Evolutionary conservation across 2,888 invertebrate species (phyloP).

Genomic region (Drosophila pseudotalamancana): DNA sequence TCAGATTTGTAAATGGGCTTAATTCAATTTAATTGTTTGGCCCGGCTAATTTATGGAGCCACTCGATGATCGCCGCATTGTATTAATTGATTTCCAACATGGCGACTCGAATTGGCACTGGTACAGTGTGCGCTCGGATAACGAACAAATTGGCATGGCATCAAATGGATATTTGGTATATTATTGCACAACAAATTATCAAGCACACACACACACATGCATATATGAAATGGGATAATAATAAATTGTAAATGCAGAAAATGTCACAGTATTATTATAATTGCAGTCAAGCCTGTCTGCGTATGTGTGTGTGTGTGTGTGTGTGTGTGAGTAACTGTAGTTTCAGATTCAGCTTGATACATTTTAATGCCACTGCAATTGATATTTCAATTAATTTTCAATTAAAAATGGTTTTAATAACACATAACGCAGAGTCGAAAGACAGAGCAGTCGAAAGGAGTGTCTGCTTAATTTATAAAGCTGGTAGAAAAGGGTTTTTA

Average conservation of each 20-base stretch:
- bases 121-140: constrained; percentile 42
- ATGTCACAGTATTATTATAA: constrained; percentile 53
- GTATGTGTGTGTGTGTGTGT: background rate
- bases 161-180: constrained; percentile 50
- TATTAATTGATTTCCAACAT: constrained; percentile 57
- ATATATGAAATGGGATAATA: constrained; percentile 48
- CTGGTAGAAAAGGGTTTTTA: constrained; percentile 25
- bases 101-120: constrained; percentile 2
- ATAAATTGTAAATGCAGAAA: constrained; percentile 62
- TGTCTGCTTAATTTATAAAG: constrained; percentile 27
- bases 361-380: constrained; percentile 67
- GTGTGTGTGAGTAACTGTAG: constrained; percentile 17
- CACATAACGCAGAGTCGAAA: constrained; percentile 35
- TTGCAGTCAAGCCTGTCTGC: constrained; percentile 11
- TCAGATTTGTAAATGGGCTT: constrained; percentile 58
- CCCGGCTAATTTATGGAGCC: constrained; percentile 59
- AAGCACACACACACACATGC: constrained; percentile 20
- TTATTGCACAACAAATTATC: constrained; percentile 61
- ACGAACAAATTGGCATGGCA: constrained; percentile 53
- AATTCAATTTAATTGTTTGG: constrained; percentile 61
- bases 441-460: background rate
- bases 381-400: constrained; percentile 76
- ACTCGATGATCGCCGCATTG: constrained; percentile 42
- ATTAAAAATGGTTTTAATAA: constrained; percentile 69
- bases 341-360: constrained; percentile 28